Base-by-base conservation (phyloP, 1,140 invertebrate genomes). In the Zaprionus camerounensis region DNA sequence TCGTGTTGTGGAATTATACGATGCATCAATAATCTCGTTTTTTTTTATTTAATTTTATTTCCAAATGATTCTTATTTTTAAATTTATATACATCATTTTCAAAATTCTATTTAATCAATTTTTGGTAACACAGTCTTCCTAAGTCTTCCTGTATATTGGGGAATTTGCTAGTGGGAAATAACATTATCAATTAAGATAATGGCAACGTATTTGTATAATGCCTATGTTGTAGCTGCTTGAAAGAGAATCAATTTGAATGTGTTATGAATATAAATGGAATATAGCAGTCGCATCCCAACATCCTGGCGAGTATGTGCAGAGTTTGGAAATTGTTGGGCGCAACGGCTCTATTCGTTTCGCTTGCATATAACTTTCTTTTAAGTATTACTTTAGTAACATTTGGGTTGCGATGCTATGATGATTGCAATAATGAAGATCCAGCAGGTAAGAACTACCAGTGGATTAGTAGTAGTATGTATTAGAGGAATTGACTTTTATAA, bases 291-390 rank as follows among this genome's bases (percentile, higher is more conserved):
- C 3, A 51, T 22, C 20, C n/a, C 3, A 5, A 24, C 5, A 57
- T n/a, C 2, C 20, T 49, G 22, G 17, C 3, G 4, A 34, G 17
- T 49, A 49, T 66, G 22, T 41, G 24, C 59, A 53, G 15, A 12
- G 3, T 51, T 11, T 59, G 73, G 61, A 65, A 71, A 61, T 44
- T 28, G 44, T 36, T 71, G n/a, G 51, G 73, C 44, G 38, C 44
- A 22, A n/a, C 26, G 20, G 36, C 69, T 3, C 17, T 76, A 11
- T 55, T 28, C 13, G 55, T 22, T 38, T 72, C 69, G 3, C 7
- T 76, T 20, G 36, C 31, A 38, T 76, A 72, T 17, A 76, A 71
- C 28, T 55, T 62, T 55, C 12, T 71, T 2, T 1, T 61, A 0
- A 7, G 53, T 2, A 11, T 66, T 46, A 2, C 56, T 1, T 2